Evolutionary conservation across 2,888 invertebrate genomes (phyloP), one percentile per base, ranked within the genome.

Genomic region (Lamellibrachia satsuma): DNA sequence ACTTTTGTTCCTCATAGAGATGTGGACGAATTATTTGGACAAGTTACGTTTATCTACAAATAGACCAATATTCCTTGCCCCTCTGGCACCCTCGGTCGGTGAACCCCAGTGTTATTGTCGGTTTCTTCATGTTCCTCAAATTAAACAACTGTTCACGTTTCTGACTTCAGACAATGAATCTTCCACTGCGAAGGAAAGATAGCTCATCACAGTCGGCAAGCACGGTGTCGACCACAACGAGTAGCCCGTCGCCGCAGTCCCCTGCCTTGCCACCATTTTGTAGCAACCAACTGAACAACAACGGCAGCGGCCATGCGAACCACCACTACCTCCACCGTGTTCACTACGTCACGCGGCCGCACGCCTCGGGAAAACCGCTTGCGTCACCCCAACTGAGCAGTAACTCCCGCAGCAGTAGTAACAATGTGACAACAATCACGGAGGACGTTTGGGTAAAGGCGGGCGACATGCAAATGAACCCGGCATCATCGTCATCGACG

Each of bases 101-200:
- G 39, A 39, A 39, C 39, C 39, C 39, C 39, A 39, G 39, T 39
- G 39, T 39, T 39, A 39, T 39, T 39, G 39, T 39, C 39, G 39
- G 39, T 39, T 1, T 39, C 39, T 39, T 39, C 39, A 39, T 39
- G 39, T 39, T 39, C 39, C 39, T 39, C 39, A 1, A 39, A 39
- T 39, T 39, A 39, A 39, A 39, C 39, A 39, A 75, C 75, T n/a
- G 11, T 75, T 75, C 22, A 75, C 75, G 75, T 75, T n/a, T 57
- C 39, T 90, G n/a, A 57, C 97, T 96, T 0, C 97, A 98, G 98
- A 98, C 98, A 95, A 97, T 99, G 95, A 98, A 99, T 97, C 97
- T 99, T 95, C 98, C 98, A 93, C 97, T 98, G 96, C 98, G 98
- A 97, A 94, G 97, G 98, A 95, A 98, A 57, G 96, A 95, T 93